These are phyloP conservation scores for Cyaniris semiargus DNA, from an alignment of 2,888 invertebrate species.

Conservation along the genomic window DNA sequence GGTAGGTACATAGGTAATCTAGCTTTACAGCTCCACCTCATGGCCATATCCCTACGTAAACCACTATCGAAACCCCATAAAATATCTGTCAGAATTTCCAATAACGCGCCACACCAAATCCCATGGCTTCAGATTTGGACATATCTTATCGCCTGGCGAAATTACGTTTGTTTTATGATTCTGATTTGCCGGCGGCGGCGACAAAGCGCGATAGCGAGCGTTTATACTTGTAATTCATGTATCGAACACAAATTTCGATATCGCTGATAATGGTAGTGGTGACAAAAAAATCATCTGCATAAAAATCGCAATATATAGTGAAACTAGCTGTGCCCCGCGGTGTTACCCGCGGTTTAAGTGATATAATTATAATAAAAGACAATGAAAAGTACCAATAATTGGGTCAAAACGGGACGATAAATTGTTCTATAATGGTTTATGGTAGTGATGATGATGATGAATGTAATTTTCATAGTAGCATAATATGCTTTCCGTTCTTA, in stretches of 20 bases:
- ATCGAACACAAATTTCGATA: constrained; percentile 76
- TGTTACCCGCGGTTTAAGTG: too few relatives aligned
- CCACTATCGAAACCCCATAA: not conserved
- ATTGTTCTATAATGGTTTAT: too few relatives aligned
- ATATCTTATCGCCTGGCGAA: constrained; percentile 73
- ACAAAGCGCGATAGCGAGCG: constrained; percentile 71
- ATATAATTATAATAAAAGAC: too few relatives aligned
- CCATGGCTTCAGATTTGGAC: constrained; percentile 77
- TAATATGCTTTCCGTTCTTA: too few relatives aligned
- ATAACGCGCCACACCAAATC: constrained; percentile 67
- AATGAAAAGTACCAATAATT: too few relatives aligned
- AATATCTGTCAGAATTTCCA: constrained; percentile 52
- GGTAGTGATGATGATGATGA: too few relatives aligned
- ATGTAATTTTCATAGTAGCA: too few relatives aligned
- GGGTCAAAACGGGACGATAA: too few relatives aligned
- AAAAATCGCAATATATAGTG: not conserved
- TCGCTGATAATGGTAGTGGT: constrained; percentile 62
- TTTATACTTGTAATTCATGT: constrained; percentile 78
- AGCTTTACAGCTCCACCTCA: not conserved
- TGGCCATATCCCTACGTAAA: not conserved
- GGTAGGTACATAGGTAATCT: not conserved
- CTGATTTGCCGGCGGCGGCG: constrained; percentile 74
- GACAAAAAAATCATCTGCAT: constrained; percentile 43
- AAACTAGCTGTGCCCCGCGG: too few relatives aligned
- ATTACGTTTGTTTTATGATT: constrained; percentile 79